phyloP scores from a whole-genome alignment of 2,888 invertebrate genomes.

The Zygaena filipendulae region DNA sequence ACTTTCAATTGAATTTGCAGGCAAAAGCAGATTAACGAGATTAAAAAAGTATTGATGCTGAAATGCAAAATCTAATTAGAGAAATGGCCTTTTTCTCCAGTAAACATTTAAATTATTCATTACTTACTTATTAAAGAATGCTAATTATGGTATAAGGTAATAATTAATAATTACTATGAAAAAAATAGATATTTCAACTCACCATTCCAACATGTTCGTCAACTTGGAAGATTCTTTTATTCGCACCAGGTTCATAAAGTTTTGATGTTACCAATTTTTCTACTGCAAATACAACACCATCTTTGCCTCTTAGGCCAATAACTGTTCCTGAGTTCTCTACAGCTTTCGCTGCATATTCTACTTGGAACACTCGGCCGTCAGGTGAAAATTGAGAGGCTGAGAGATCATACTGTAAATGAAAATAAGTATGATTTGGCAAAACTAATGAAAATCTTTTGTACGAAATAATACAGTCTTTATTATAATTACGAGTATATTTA shows the following conservation, averaged over 20 bases:
- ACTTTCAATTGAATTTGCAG: no score
- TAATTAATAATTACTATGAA: no score
- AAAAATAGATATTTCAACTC: conserved; percentile 20
- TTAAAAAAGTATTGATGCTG: no score
- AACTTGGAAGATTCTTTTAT: conserved; percentile 90
- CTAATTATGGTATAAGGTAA: no score
- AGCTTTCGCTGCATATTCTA: conserved; percentile 99
- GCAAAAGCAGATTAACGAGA: no score
- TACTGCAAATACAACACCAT: conserved; percentile 97
- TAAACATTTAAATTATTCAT: no score
- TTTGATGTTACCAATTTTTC: conserved; percentile 96
- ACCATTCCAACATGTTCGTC: conserved; percentile 96
- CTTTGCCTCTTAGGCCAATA: conserved; percentile 93
- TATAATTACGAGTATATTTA: not conserved
- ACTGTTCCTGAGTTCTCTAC: conserved; percentile 98
- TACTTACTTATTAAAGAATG: no score
- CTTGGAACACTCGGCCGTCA: conserved; percentile 98
- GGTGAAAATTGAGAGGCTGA: conserved; percentile 99
- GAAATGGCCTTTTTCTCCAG: no score
- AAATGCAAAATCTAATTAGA: no score
- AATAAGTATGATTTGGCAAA: conserved; percentile 20
- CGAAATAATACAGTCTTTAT: not conserved
- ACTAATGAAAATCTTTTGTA: conserved; percentile 8
- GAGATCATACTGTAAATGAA: conserved; percentile 89
- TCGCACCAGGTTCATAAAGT: conserved; percentile 91